Evolutionary conservation across 1,140 invertebrate genomes (phyloP).

Genomic region (Neodiprion virginianus): DNA sequence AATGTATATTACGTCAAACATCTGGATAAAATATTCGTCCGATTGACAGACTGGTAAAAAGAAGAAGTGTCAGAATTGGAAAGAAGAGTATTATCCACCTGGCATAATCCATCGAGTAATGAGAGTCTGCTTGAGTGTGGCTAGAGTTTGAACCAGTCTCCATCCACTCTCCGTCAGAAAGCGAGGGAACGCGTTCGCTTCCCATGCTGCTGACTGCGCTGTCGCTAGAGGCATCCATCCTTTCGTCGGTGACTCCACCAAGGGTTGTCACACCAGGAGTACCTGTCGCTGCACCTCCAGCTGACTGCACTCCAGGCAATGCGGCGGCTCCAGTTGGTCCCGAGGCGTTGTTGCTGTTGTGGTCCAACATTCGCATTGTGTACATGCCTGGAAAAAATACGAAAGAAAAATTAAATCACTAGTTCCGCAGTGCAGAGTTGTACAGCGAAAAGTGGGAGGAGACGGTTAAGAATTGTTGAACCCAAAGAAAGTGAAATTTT

Average conservation of each 20-base stretch:
- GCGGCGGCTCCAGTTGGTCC: constrained; percentile 52
- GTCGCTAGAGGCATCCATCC: constrained; percentile 82
- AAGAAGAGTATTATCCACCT: constrained; percentile 36
- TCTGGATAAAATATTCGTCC: no score
- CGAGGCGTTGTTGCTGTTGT: constrained; percentile 60
- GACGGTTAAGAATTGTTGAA: no score
- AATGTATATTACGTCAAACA: constrained; percentile 19
- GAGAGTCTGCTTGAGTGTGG: constrained; percentile 67
- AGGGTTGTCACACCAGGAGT: constrained; percentile 40
- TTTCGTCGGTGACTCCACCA: constrained; percentile 62
- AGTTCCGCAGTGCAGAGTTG: no score
- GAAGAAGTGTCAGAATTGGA: no score
- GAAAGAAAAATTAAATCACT: constrained; percentile 24
- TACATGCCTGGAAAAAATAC: constrained; percentile 76
- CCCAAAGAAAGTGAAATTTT: no score
- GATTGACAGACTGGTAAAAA: no score
- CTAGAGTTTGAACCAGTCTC: constrained; percentile 85
- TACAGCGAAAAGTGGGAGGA: no score
- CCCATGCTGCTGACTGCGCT: constrained; percentile 92
- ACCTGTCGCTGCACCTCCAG: constrained; percentile 38
- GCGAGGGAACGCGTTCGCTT: constrained; percentile 84
- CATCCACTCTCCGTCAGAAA: constrained; percentile 89
- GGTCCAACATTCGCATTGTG: constrained; percentile 83
- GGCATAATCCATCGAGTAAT: constrained; percentile 64
- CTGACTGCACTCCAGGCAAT: constrained; percentile 49